These are phyloP conservation scores for Lytechinus pictus DNA, from an alignment of 35 echinoderm and acorn worm species.

Conservation along the genomic window DNA sequence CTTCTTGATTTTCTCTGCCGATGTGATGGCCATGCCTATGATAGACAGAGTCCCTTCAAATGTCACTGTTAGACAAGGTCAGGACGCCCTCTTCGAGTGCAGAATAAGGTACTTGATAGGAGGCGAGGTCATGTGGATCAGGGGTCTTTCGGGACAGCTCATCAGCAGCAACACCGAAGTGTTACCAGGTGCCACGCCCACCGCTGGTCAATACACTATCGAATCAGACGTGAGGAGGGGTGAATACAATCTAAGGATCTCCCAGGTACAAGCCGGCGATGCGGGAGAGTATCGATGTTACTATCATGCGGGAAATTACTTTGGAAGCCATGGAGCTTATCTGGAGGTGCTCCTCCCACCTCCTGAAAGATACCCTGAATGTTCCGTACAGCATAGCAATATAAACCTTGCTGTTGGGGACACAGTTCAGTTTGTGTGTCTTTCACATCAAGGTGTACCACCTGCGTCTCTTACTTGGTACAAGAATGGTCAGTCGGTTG, in stretches of 20 bases:
- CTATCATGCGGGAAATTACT: not conserved
- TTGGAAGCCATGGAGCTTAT: not conserved
- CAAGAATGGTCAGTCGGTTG: not conserved
- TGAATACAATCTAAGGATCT: constrained; percentile 17
- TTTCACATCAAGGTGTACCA: constrained; percentile 32
- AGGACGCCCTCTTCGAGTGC: constrained; percentile 32
- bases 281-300: not conserved
- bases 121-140: not conserved
- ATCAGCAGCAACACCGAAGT: not conserved
- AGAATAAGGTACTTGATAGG: not conserved
- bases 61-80: not conserved
- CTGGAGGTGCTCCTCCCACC: constrained; percentile 7
- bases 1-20: not conserved
- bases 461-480: constrained; percentile 17
- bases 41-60: not conserved
- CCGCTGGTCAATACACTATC: not conserved
- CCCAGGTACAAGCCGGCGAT: not conserved
- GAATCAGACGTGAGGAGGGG: not conserved
- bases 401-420: not conserved
- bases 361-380: not conserved
- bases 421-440: not conserved
- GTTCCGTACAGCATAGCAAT: not conserved
- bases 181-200: not conserved
- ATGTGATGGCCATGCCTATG: not conserved
- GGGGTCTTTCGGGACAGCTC: not conserved